These are phyloP conservation scores for Cephus pygmeus DNA, from an alignment of 2,888 invertebrate genomes.

Conservation along the genomic window DNA sequence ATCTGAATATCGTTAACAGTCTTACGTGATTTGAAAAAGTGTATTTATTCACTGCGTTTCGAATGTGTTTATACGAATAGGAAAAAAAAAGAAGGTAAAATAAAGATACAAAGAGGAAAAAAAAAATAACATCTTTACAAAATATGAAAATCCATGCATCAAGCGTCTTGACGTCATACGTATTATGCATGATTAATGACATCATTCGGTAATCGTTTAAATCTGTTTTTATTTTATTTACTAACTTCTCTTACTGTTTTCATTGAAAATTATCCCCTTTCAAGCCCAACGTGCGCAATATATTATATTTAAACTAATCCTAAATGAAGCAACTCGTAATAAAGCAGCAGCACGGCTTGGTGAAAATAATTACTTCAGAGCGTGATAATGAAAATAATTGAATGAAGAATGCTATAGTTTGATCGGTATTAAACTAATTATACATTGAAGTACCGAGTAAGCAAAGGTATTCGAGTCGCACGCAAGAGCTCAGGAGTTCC, in stretches of 20 bases:
- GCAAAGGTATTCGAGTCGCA: background rate
- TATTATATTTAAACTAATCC: background rate
- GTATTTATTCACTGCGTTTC: background rate
- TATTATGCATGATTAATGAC: background rate
- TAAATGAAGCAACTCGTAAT: background rate
- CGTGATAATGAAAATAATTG: background rate
- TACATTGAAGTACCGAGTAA: background rate
- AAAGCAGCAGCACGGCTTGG: background rate
- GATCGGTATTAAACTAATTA: background rate
- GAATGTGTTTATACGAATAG: background rate
- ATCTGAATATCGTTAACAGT: background rate
- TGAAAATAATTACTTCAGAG: background rate
- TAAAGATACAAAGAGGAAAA: background rate
- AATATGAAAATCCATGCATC: background rate
- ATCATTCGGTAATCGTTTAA: background rate
- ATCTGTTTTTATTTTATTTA: background rate
- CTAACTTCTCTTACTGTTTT: background rate
- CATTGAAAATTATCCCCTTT: background rate
- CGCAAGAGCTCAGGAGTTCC: background rate
- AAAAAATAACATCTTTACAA: background rate
- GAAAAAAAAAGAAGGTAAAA: background rate
- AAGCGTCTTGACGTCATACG: background rate
- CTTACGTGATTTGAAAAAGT: background rate
- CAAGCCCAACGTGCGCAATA: background rate
- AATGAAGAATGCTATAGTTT: background rate